Percentiles rank a stretch among this genome's conserved stretches.
Conservation (phyloP, 1,140 invertebrate genomes). For the Bilobella aurantiaca region DNA sequence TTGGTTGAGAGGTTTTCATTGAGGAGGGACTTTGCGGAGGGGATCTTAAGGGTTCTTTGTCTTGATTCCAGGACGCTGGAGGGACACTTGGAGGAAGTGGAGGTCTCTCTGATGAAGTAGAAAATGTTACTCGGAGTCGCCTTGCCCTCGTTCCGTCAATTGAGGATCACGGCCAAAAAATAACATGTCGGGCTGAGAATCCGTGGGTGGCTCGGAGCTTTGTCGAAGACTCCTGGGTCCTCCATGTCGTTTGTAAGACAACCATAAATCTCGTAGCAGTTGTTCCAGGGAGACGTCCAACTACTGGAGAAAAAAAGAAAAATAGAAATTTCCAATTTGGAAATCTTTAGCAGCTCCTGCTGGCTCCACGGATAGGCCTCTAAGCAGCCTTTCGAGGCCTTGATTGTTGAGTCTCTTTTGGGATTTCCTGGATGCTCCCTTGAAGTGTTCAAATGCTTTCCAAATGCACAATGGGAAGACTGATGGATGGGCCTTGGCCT, state of each 20-base stretch:
- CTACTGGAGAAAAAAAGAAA: neutral
- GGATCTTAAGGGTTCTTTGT: too few species aligned
- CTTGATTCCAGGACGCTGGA: constrained; percentile 19
- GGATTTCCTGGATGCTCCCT: neutral
- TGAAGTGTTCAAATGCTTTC: neutral
- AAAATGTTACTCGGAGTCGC: constrained; percentile 32
- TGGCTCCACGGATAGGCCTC: too few species aligned
- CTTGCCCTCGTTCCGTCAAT: constrained; percentile 32
- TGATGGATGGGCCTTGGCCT: neutral
- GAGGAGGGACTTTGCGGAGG: too few species aligned
- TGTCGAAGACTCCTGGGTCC: constrained; percentile 59
- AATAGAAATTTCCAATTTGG: constrained; percentile 3
- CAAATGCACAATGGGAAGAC: neutral
- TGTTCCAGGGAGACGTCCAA: neutral
- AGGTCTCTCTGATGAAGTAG: constrained; percentile 28
- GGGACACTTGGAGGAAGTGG: constrained; percentile 1
- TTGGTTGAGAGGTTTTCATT: too few species aligned
- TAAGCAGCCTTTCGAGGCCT: too few species aligned
- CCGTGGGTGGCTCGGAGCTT: constrained; percentile 65
- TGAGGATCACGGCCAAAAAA: constrained; percentile 35
- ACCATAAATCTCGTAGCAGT: constrained; percentile 19
- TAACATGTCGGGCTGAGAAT: constrained; percentile 57
- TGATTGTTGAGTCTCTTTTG: neutral
- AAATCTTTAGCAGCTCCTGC: neutral
- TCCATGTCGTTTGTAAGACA: constrained; percentile 51